Conservation (phyloP, 2,113 vertebrate species). For the Ascaphus truei region DNA sequence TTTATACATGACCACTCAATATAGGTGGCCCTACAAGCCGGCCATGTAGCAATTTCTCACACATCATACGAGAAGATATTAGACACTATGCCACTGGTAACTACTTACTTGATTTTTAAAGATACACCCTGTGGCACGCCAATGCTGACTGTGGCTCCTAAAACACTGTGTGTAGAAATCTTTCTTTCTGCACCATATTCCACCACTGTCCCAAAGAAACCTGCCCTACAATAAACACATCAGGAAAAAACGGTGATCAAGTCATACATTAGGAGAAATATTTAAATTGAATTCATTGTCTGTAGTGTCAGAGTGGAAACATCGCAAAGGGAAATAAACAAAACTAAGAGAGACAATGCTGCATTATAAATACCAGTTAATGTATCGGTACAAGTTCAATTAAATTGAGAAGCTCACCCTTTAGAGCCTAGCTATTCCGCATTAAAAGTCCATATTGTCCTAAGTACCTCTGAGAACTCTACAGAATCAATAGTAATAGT, state of each 20-base stretch:
- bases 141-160: slow-evolving; percentile 89
- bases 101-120: slow-evolving; percentile 91
- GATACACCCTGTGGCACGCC: slow-evolving; percentile 94
- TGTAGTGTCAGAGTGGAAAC: background rate
- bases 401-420: background rate
- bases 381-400: background rate
- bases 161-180: slow-evolving; percentile 91
- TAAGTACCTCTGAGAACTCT: background rate
- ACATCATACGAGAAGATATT: too few relatives aligned
- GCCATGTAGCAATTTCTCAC: too few relatives aligned
- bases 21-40: too few relatives aligned
- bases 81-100: too few relatives aligned
- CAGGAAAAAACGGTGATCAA: background rate
- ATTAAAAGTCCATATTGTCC: background rate
- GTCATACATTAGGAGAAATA: background rate
- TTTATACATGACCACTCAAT: too few relatives aligned
- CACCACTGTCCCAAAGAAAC: slow-evolving; percentile 92
- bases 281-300: background rate
- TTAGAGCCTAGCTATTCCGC: background rate
- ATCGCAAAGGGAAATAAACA: background rate
- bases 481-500: background rate
- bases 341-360: background rate
- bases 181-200: slow-evolving; percentile 95
- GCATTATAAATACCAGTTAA: background rate
- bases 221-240: slow-evolving; percentile 66